Evolutionary conservation across 2,113 vertebrate genomes (phyloP).

Genomic region (Xiphophorus hellerii): DNA sequence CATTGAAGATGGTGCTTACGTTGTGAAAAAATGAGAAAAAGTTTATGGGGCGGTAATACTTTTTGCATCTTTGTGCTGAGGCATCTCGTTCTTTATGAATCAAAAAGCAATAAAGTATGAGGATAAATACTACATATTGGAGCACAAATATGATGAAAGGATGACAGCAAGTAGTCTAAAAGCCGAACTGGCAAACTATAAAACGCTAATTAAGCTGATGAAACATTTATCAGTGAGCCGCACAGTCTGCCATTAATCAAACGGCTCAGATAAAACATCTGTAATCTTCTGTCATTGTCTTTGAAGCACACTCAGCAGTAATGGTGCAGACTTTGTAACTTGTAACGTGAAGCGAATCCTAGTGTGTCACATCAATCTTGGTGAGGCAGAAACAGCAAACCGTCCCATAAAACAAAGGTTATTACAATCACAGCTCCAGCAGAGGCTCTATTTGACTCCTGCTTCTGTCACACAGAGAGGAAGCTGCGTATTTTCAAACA

Average conservation of each 20-base stretch:
- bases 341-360: slow-evolving; percentile 4
- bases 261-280: slow-evolving; percentile 32
- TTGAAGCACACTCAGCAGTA: slow-evolving; percentile 25
- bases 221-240: slow-evolving; percentile 44
- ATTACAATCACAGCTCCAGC: slow-evolving; percentile 35
- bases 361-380: slow-evolving; percentile 35
- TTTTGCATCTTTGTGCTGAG: slow-evolving; percentile 19
- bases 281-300: slow-evolving; percentile 24
- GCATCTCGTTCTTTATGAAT: slow-evolving; percentile 25
- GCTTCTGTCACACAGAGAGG: slow-evolving; percentile 40
- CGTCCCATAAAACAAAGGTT: slow-evolving; percentile 26
- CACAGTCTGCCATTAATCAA: slow-evolving; percentile 36
- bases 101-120: background rate
- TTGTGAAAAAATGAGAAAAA: background rate
- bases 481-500: slow-evolving; percentile 28
- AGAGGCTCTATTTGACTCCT: slow-evolving; percentile 38
- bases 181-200: slow-evolving; percentile 25
- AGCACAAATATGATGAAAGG: slow-evolving; percentile 31
- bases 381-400: slow-evolving; percentile 29
- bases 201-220: slow-evolving; percentile 50
- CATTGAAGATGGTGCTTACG: background rate
- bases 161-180: slow-evolving; percentile 37
- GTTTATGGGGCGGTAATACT: slow-evolving; percentile 1
- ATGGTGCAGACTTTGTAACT: slow-evolving; percentile 21
- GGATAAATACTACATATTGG: background rate